phyloP scores from a whole-genome alignment of 2,797 vertebrate species.

The Sardinella longiceps region DNA sequence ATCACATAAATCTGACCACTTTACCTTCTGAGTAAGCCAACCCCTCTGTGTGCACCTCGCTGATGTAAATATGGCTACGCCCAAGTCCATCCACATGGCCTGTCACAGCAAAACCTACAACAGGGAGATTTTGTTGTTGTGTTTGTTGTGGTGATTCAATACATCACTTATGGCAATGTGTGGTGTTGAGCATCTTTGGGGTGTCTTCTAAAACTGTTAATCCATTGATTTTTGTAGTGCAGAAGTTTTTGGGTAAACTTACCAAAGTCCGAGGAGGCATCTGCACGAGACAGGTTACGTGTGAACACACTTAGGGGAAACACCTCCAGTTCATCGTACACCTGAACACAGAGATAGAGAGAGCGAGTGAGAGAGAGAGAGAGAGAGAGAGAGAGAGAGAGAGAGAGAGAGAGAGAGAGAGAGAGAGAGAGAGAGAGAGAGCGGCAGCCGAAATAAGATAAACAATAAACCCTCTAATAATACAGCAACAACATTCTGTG shows the following conservation, averaged over 20 bases:
- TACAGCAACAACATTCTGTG: too few relatives aligned
- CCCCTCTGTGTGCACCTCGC: slow-evolving; percentile 83
- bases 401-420: too few relatives aligned
- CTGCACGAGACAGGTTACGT: slow-evolving; percentile 56
- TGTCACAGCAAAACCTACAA: slow-evolving; percentile 47
- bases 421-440: too few relatives aligned
- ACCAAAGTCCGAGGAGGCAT: slow-evolving; percentile 65
- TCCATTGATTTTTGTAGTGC: background rate
- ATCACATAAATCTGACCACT: background rate
- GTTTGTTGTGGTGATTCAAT: background rate
- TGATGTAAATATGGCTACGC: slow-evolving; percentile 80
- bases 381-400: too few relatives aligned
- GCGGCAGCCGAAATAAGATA: background rate
- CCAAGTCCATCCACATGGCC: slow-evolving; percentile 46
- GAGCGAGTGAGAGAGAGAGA: too few relatives aligned
- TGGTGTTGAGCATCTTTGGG: background rate
- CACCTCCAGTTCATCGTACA: slow-evolving; percentile 66
- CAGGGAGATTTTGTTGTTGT: too few relatives aligned
- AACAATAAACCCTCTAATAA: background rate
- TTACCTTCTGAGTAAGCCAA: slow-evolving; percentile 82
- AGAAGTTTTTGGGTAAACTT: slow-evolving; percentile 44
- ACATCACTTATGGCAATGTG: background rate
- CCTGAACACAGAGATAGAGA: slow-evolving; percentile 58
- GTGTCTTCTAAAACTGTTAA: background rate
- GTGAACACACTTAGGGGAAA: slow-evolving; percentile 51